Base-by-base conservation (phyloP, 2,888 invertebrate genomes). In the Poecilobothrus nobilitatus region DNA sequence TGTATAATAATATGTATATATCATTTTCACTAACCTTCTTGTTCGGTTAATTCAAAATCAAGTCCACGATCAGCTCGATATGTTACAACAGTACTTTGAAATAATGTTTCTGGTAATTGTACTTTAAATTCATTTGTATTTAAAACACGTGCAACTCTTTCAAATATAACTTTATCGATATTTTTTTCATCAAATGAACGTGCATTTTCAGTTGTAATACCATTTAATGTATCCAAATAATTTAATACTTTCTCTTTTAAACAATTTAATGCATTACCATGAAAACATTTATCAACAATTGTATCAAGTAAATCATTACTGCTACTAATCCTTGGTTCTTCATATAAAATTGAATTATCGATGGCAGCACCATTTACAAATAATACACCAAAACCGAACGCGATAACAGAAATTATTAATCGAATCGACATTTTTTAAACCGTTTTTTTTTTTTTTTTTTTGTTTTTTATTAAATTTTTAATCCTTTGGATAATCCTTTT, bases 181-280 rank as follows among this genome's bases (percentile, higher is more conserved):
- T 89, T 86, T 67, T 84, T 81, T 69, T 85, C 84, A 73, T 87
- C 82, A 71, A 87, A 83, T 71, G 86, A 86, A 72, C 89, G 85
- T 65, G 86, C 84, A 68, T 86, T 84, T 74, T 88, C 87, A 68
- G 85, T 84, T 69, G 83, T 82, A 61, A 88, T 83, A 74, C 89
- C 89, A 71, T 89, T 81, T 69, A 89, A 84, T 63, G 87, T 88
- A 80, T 92, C 91, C 83, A 93, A 83, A 82, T 89, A 92, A 68
- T 85, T 86, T 41, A 93, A 83, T 75, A 92, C 89, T 82, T 91
- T 89, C 80, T 87, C 86, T 83, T 91, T 91, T 74, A 92, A 85
- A 76, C 92, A 92, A 78, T 87, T 86, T 79, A 91, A 88, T 9
- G 87, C 86, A 71, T 87, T 86, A 66, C 86, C 85, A 74, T 84